Conservation (phyloP, 2,113 vertebrate genomes). For the Urocitellus parryii region DNA sequence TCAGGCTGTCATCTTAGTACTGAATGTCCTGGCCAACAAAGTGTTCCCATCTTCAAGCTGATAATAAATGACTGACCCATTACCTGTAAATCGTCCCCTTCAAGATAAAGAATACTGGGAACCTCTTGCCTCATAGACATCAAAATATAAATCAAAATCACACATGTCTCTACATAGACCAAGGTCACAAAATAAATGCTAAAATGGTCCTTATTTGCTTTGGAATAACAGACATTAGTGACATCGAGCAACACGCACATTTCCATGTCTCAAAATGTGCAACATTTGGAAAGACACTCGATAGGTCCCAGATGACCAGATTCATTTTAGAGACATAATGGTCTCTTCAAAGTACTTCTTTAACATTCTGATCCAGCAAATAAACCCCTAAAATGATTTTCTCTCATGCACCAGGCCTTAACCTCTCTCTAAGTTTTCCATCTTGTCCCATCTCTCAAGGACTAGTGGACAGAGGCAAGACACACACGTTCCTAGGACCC, state of each 20-base stretch:
- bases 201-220: background rate
- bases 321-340: background rate
- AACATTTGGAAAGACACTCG: background rate
- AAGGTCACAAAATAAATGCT: background rate
- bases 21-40: background rate
- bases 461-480: background rate
- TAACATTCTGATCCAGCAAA: background rate
- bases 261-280: background rate
- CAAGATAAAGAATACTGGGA: background rate
- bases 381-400: background rate
- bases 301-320: background rate
- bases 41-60: background rate
- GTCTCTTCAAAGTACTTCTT: slow-evolving; percentile 5
- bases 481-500: no score
- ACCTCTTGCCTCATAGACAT: background rate
- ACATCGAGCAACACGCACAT: background rate
- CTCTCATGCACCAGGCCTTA: background rate
- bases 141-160: background rate
- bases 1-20: background rate
- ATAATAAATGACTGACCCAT: background rate
- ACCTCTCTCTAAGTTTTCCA: background rate
- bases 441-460: background rate
- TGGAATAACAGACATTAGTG: background rate
- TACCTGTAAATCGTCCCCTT: background rate
- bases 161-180: background rate